phyloP scores from a whole-genome alignment of 2,888 invertebrate species.

The Mythimna impura region DNA sequence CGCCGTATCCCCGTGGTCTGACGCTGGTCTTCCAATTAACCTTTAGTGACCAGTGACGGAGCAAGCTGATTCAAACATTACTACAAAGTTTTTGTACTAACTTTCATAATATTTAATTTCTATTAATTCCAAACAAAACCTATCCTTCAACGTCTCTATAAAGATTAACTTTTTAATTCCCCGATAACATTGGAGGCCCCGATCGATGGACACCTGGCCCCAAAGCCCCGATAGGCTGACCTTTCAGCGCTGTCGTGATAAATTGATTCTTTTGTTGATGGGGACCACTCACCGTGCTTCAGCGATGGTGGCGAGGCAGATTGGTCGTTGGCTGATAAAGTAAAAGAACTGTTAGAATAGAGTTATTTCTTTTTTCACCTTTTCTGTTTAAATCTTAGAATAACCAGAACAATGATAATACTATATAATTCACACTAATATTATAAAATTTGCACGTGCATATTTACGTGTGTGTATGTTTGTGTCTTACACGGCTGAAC shows the following conservation, averaged over 20 bases:
- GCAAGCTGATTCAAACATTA: too few species aligned
- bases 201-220: conserved; percentile 61
- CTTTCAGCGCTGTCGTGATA: conserved; percentile 77
- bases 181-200: conserved; percentile 48
- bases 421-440: too few species aligned
- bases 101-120: background rate
- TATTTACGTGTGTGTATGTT: too few species aligned
- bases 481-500: too few species aligned
- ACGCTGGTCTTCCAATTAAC: too few species aligned
- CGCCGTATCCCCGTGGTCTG: too few species aligned
- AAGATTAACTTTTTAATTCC: conserved; percentile 71
- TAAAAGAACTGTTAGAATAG: background rate
- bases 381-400: background rate
- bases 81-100: too few species aligned
- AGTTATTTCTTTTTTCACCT: background rate
- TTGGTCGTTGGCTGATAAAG: conserved; percentile 22
- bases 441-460: too few species aligned
- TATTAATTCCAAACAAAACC: conserved; percentile 17
- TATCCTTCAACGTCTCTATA: conserved; percentile 33
- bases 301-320: conserved; percentile 9
- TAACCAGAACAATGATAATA: too few species aligned
- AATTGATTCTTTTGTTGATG: conserved; percentile 78
- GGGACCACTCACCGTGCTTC: conserved; percentile 51
- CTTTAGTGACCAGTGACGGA: too few species aligned
- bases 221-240: conserved; percentile 64